Evolutionary conservation across 2,888 invertebrate species (phyloP).

Genomic region (Thysanoteuthis rhombus): DNA sequence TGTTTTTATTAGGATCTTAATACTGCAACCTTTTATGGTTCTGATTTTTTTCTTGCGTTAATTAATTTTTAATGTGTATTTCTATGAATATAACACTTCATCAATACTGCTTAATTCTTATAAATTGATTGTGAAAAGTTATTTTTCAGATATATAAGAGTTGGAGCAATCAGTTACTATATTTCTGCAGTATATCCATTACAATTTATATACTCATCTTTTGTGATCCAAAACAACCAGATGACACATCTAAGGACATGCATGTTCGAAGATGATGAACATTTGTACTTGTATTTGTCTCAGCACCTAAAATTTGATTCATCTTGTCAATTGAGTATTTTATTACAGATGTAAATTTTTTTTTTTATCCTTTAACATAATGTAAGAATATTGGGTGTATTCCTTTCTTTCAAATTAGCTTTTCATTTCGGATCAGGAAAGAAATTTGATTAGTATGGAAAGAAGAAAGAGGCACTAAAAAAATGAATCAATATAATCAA

Average conservation of each 20-base stretch:
- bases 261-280: too few relatives aligned
- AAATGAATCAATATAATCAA: too few relatives aligned
- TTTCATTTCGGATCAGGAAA: too few relatives aligned
- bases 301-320: too few relatives aligned
- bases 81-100: not conserved
- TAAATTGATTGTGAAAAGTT: not conserved
- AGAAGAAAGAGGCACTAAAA: too few relatives aligned
- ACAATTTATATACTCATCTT: not conserved
- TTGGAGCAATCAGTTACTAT: not conserved
- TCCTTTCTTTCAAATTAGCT: too few relatives aligned
- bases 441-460: too few relatives aligned
- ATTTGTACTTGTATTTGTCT: too few relatives aligned
- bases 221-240: not conserved
- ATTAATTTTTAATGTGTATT: not conserved
- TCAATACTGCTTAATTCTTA: not conserved
- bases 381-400: too few relatives aligned
- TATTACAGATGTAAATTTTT: too few relatives aligned
- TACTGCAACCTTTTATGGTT: not conserved
- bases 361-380: too few relatives aligned
- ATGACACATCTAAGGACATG: not conserved
- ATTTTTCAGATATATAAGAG: not conserved
- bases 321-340: too few relatives aligned
- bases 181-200: not conserved
- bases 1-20: not conserved
- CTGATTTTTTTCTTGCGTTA: not conserved